Percentiles rank a stretch among this genome's conserved stretches.
phyloP scores from a whole-genome alignment of 1,140 invertebrate genomes.

The Maniola jurtina region DNA sequence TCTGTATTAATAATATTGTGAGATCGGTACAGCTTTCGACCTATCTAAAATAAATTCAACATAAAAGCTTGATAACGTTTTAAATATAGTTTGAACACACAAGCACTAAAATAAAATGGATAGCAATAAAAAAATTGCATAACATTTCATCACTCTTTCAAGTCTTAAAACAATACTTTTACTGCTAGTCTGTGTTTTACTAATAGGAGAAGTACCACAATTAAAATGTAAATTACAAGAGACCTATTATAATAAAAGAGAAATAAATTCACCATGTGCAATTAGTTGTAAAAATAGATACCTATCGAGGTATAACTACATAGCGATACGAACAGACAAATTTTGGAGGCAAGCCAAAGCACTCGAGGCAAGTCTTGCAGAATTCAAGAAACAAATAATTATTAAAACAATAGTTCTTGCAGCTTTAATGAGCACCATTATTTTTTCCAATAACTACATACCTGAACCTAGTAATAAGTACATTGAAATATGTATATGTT shows the following conservation, averaged over 20 bases:
- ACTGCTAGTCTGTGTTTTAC: too few relatives aligned
- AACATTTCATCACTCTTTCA: not conserved
- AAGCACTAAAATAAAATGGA: not conserved
- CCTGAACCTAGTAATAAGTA: not conserved
- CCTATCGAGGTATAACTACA: slow-evolving; percentile 37
- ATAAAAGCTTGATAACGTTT: not conserved
- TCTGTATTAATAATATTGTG: too few relatives aligned
- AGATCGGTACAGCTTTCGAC: not conserved
- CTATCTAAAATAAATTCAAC: not conserved
- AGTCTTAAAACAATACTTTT: not conserved
- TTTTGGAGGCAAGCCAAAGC: slow-evolving; percentile 34
- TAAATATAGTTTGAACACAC: not conserved
- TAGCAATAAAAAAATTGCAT: not conserved
- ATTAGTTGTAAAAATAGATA: slow-evolving; percentile 55
- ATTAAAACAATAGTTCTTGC: slow-evolving; percentile 36
- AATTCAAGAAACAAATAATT: slow-evolving; percentile 44
- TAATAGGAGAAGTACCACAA: not conserved
- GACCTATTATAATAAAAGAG: not conserved
- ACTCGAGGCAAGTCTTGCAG: slow-evolving; percentile 31
- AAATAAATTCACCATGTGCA: slow-evolving; percentile 41
- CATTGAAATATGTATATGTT: too few relatives aligned
- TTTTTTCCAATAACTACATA: not conserved
- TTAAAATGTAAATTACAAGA: slow-evolving; percentile 4
- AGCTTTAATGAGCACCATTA: not conserved
- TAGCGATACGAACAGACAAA: slow-evolving; percentile 39